These are phyloP conservation scores for Cepaea nemoralis DNA, from an alignment of 1,140 invertebrate species.

Conservation along the genomic window DNA sequence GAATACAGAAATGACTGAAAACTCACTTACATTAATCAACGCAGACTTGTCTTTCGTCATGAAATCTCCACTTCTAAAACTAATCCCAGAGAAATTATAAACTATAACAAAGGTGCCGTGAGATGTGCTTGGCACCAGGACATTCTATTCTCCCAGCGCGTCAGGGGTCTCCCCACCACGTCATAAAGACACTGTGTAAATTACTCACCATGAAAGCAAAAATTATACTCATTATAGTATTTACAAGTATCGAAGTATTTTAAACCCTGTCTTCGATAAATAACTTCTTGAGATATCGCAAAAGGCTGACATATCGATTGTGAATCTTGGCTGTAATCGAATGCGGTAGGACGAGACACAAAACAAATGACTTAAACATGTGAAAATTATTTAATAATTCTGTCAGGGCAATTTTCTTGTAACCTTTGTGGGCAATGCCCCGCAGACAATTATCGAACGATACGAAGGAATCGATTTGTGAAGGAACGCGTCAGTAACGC, in stretches of 20 bases:
- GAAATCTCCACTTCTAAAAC: too few relatives aligned
- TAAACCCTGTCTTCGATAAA: constrained; percentile 10
- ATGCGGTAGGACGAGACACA: background rate
- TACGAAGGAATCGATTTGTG: background rate
- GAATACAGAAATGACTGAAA: too few relatives aligned
- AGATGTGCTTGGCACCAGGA: too few relatives aligned
- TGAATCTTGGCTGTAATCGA: background rate
- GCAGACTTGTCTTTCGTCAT: too few relatives aligned
- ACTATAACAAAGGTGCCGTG: too few relatives aligned
- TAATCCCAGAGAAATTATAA: too few relatives aligned
- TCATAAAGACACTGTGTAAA: background rate
- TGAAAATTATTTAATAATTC: constrained; percentile 16
- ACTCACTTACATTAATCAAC: too few relatives aligned
- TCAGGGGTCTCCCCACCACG: background rate
- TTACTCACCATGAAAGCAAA: background rate
- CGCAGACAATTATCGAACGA: constrained; percentile 2
- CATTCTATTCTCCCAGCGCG: too few relatives aligned
- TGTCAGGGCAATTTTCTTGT: constrained; percentile 3
- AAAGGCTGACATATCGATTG: constrained; percentile 13
- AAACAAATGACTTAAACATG: constrained; percentile 20
- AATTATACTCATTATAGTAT: constrained; percentile 4
- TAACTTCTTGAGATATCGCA: constrained; percentile 6
- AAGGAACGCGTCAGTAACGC: too few relatives aligned
- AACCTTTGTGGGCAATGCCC: constrained; percentile 1
- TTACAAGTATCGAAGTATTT: background rate